These are phyloP conservation scores for Drosophila cognata DNA, from an alignment of 2,888 invertebrate species.

Conservation along the genomic window DNA sequence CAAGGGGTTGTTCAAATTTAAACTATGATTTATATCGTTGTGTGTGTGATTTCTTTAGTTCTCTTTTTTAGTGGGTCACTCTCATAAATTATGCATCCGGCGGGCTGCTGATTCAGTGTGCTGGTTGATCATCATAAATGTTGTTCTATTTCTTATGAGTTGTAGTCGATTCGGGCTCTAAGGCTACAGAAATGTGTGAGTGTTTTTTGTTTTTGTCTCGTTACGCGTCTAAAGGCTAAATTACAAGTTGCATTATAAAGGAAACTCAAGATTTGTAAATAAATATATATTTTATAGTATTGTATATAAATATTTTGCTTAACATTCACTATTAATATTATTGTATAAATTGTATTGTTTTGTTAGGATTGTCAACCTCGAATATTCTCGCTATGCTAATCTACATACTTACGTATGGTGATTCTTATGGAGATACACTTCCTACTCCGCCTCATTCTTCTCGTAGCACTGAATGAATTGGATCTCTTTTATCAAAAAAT, in stretches of 20 bases:
- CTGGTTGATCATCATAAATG: conserved; percentile 20
- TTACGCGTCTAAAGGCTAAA: conserved; percentile 42
- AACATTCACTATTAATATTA: conserved; percentile 41
- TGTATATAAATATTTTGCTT: conserved; percentile 30
- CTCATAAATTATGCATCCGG: conserved; percentile 54
- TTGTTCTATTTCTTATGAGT: conserved; percentile 17
- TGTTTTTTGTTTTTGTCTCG: background rate
- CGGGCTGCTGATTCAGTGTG: conserved; percentile 37
- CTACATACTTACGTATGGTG: conserved; percentile 36
- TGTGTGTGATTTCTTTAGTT: conserved; percentile 1
- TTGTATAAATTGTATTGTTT: background rate
- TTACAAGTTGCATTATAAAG: conserved; percentile 48
- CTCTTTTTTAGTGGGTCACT: conserved; percentile 27
- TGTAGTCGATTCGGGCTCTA: conserved; percentile 20
- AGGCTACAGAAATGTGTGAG: conserved; percentile 33
- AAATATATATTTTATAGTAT: conserved; percentile 9
- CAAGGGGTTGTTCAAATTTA: background rate
- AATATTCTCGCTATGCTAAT: background rate
- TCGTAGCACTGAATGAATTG: conserved; percentile 59
- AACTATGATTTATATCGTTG: background rate
- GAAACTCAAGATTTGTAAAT: conserved; percentile 32
- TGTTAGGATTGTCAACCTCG: conserved; percentile 32
- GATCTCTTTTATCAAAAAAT: conserved; percentile 67
- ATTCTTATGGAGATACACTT: conserved; percentile 41
- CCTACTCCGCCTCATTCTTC: conserved; percentile 43